Evolutionary conservation across 2,113 vertebrate genomes (phyloP), one percentile per base, ranked within the genome.

Genomic region (Leucoraja erinaceus): DNA sequence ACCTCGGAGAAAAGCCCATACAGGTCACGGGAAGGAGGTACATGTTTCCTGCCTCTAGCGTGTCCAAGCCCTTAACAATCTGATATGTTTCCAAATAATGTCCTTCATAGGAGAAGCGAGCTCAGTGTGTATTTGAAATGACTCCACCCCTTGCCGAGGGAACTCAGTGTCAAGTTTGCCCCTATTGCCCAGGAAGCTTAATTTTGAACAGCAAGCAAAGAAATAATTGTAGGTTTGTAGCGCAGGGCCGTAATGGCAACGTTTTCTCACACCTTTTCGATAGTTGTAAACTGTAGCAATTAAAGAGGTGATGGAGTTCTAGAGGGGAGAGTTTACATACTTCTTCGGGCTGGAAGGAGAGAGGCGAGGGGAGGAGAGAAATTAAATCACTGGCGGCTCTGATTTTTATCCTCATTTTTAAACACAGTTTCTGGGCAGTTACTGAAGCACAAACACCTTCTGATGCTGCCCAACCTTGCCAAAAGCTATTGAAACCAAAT

Each of bases 181-280:
- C 47, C n/a, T 59, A 83, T 83, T 28, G 20, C 7, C 47, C 18
- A 56, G 79, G 56, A 20, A 79, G 8, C 28, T 59, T 83, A 28
- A 83, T 28, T 9, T 31, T 59, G 25, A 8, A 28, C 54, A 28
- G 54, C 7, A 83, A 59, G 54, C 54, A 10, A 83, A 59, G 79
- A 83, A 56, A 59, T 83, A 83, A 83, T 83, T 59, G 8, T 83
- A 83, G 79, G 47, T 56, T 56, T 83, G 79, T 11, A 59, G 18
- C 25, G 54, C 22, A 10, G 25, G 47, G 79, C 47, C 54, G 6
- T 1, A 25, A 59, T 56, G 54, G 47, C 79, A 22, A 8, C 2
- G 79, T 83, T 83, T 83, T 83, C 79, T 56, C 79, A 83, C 47
- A 59, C 79, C 28, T 18, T 83, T 83, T 77, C 59, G 28, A n/a